Percentiles rank a stretch among this genome's conserved stretches.
Conservation (phyloP, 2,797 vertebrate genomes). For the Cossypha caffra region DNA sequence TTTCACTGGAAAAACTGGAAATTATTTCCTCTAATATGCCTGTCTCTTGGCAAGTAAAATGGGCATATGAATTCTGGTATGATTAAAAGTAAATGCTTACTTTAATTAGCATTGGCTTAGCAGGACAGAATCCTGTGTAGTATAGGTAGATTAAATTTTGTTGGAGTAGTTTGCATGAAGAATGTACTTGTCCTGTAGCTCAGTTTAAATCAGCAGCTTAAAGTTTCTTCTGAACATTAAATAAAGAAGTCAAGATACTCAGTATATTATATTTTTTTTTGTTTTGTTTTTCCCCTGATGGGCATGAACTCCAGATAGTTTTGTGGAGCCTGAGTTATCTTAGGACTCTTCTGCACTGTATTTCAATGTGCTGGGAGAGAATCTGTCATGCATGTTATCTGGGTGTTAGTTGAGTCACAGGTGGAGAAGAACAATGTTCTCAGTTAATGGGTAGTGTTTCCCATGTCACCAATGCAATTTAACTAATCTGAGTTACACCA, state of each 20-base stretch:
- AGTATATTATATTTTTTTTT: not conserved
- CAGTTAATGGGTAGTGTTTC: not conserved
- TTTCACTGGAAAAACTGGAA: not conserved
- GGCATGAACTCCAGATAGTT: not conserved
- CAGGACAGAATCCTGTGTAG: not conserved
- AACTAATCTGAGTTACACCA: not conserved
- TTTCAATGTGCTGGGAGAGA: not conserved
- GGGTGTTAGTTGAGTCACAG: not conserved
- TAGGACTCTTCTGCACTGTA: not conserved
- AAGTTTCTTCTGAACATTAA: not conserved
- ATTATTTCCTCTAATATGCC: not conserved
- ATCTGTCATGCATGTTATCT: not conserved
- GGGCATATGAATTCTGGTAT: not conserved
- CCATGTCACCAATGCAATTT: not conserved
- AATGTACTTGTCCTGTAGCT: not conserved
- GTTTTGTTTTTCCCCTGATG: not conserved
- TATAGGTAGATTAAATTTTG: not conserved
- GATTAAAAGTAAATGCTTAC: not conserved
- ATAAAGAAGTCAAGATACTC: not conserved
- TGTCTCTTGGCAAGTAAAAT: not conserved
- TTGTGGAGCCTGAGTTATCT: rapidly evolving
- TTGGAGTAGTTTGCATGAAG: not conserved
- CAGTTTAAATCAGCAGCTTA: not conserved
- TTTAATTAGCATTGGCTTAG: not conserved
- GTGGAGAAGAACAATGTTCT: not conserved